Evolutionary conservation across 2,797 vertebrate species (phyloP), one percentile per base, ranked within the genome.

Genomic region (Pachyuromys duprasi): DNA sequence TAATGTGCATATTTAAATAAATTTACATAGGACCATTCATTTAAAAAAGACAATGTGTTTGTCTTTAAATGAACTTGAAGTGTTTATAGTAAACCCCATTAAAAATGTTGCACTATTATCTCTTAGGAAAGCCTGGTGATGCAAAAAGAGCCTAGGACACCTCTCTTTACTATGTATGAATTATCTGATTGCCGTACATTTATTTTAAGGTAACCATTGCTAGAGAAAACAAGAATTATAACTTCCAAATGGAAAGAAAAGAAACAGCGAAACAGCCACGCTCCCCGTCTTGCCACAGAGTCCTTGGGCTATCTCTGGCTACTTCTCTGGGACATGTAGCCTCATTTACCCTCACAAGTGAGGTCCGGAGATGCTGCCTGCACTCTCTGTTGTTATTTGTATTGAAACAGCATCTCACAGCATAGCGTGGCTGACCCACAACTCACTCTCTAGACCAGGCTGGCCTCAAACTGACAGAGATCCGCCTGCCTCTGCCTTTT

Each of bases 171-270:
- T 79, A 8, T 65, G 1, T 83, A n/a, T 79, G 55, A 94, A 70
- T 74, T 86, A 55, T 57, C 65, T 83, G 33, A 80, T 62, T 89
- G 65, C 60, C 4, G 33, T 84, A 45, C 55, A 90, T 86, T 94
- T 90, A 89, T 60, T 91, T 91, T 80, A 86, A 92, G 39, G 45
- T 90, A 95, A 87, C 33, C 39, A 70, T 87, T 91, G 65, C 65
- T 90, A 90, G 60, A 86, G 72, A 81, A 91, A 76, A 79, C 90
- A 89, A 92, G 74, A 91, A 87, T 83, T 82, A 74, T 55, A 76
- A 74, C 49, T 93, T 96, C 28, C 42, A 82, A 57, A 65, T 93
- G 88, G 89, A 79, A 57, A 62, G 72, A 89, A 95, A 93, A 9
- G 49, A 49, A 49, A 1, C 49, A 84, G 17, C 92, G 3, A 17